These are phyloP conservation scores for Drosophila fungiperda DNA, from an alignment of 2,888 invertebrate species.

Conservation along the genomic window DNA sequence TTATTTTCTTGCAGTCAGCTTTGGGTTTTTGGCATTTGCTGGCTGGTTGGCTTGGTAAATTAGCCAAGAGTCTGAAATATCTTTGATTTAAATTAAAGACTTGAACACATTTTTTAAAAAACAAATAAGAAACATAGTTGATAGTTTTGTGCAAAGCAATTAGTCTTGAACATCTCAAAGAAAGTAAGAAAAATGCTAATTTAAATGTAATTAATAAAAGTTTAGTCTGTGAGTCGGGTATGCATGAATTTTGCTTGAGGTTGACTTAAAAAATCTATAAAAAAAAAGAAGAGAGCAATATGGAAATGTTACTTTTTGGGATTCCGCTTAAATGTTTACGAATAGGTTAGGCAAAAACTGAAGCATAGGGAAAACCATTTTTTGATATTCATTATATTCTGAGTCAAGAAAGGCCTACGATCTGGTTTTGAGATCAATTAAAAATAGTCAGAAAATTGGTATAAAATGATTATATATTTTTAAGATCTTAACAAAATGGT, in stretches of 20 bases:
- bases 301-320: background rate
- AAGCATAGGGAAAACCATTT: background rate
- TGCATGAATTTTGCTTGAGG: background rate
- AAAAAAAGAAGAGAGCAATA: background rate
- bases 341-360: constrained; percentile 6
- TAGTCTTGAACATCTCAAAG: background rate
- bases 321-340: background rate
- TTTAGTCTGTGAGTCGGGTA: background rate
- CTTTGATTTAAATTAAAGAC: constrained; percentile 55
- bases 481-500: background rate
- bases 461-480: background rate
- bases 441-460: background rate
- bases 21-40: constrained; percentile 45
- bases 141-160: background rate
- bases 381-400: background rate
- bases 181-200: background rate
- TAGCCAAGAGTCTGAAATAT: constrained; percentile 58
- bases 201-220: background rate
- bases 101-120: constrained; percentile 18
- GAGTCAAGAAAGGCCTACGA: background rate
- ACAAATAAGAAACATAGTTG: background rate
- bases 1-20: constrained; percentile 4
- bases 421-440: background rate
- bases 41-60: constrained; percentile 59
- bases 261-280: background rate